Base-by-base conservation (phyloP, 2,113 vertebrate species). In the Chionis minor region DNA sequence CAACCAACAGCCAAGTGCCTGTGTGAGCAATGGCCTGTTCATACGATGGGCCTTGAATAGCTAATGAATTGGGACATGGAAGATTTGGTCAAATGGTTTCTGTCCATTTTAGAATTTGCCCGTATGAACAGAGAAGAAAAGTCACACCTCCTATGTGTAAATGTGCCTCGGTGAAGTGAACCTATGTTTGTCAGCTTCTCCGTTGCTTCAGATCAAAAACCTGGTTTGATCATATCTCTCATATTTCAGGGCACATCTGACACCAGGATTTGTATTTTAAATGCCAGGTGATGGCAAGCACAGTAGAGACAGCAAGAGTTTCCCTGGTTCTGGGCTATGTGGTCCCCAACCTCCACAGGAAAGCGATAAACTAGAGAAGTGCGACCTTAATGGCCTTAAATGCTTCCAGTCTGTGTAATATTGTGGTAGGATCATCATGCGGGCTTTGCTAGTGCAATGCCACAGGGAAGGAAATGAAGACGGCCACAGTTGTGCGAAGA, bases 251-350 rank as follows among this genome's bases (percentile, higher is more conserved):
- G 77, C 90, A 90, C 78, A 70, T 83, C 90, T 84, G 92, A 95
- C 20, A 70, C 59, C 35, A 69, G 74, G 65, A 85, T 95, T 89
- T 96, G 30, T 88, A 59, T 95, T 94, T 83, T 77, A 93, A 95
- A 88, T 86, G 85, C 67, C 59, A 22, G 83, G 20, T 86, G 74
- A 77, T 92, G 69, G 82, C 83, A 80, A 95, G 84, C 32, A 75
- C 75, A 58, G 73, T 22, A 72, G 78, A 93, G 90, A 47, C 49
- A 93, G 86, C 95, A 97, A 95, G 72, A 33, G 2, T 33, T 92
- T 96, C 70, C 63, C 82, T 91, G 17, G 38, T 93, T 89, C 30
- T 81, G 71, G 74, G 52, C 14, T 92, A 15, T 66, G 59, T 61
- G 51, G 38, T 91, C 44, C 87, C 56, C 42, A 65, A 14, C 28